These are phyloP conservation scores for Ophioninae sp. DNA, from an alignment of 2,888 invertebrate species.

Conservation along the genomic window DNA sequence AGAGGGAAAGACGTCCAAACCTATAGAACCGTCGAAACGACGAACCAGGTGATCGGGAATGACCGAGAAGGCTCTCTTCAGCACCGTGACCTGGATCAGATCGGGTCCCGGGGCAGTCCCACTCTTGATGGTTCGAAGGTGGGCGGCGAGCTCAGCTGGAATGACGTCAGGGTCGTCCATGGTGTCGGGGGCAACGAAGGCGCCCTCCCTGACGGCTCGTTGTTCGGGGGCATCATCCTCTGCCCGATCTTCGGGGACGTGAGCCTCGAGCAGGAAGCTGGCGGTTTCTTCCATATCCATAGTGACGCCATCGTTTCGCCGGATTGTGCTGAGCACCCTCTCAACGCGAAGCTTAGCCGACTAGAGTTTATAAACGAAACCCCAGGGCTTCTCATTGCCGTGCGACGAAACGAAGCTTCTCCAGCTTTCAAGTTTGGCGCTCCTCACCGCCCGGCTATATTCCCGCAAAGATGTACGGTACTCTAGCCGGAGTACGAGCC, in stretches of 20 bases:
- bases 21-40: neutral
- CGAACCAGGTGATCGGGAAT: conserved; percentile 46
- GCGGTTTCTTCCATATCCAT: conserved; percentile 6
- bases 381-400: conserved; percentile 5
- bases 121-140: too few species aligned
- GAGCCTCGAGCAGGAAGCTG: conserved; percentile 18
- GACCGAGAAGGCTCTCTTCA: conserved; percentile 30
- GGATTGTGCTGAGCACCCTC: conserved; percentile 1
- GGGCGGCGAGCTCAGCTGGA: too few species aligned
- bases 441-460: conserved; percentile 25
- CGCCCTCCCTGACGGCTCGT: conserved; percentile 33
- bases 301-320: too few species aligned
- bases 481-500: neutral
- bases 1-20: too few species aligned
- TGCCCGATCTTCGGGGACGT: conserved; percentile 56
- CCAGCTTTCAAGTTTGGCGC: neutral
- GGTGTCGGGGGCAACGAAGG: conserved; percentile 7
- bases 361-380: conserved; percentile 55
- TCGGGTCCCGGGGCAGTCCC: too few species aligned
- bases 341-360: conserved; percentile 50
- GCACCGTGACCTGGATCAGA: conserved; percentile 11
- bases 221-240: conserved; percentile 29
- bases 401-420: neutral
- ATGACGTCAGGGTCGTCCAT: conserved; percentile 41
- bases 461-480: conserved; percentile 34